These are phyloP conservation scores for Propithecus deckenii DNA, from an alignment of 2,797 vertebrate genomes.

Conservation along the genomic window DNA sequence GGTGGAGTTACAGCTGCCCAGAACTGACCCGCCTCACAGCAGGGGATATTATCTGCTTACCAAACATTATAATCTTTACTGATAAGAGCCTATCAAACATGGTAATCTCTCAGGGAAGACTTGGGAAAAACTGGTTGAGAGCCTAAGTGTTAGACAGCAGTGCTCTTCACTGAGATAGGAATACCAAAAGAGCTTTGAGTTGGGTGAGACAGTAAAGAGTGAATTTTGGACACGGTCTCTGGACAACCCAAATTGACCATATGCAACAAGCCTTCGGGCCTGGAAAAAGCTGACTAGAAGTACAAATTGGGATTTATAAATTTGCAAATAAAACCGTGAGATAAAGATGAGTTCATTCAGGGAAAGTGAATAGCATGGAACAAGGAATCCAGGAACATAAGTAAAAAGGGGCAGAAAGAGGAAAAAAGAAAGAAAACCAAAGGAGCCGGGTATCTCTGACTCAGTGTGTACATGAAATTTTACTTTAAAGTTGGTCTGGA, in stretches of 20 bases:
- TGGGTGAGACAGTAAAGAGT: background rate
- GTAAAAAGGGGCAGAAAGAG: background rate
- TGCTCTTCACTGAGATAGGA: background rate
- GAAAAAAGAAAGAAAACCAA: background rate
- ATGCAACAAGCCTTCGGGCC: background rate
- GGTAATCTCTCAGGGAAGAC: background rate
- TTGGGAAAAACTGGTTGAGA: background rate
- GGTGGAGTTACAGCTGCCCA: background rate
- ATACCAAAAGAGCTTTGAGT: background rate
- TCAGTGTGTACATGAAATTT: background rate
- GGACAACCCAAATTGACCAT: background rate
- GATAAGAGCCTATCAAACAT: background rate
- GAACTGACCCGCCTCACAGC: background rate
- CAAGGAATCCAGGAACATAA: background rate
- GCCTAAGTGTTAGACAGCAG: background rate
- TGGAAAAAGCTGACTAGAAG: constrained; percentile 3
- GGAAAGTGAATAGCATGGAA: background rate
- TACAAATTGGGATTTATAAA: background rate
- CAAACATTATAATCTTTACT: background rate
- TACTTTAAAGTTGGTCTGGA: constrained; percentile 6
- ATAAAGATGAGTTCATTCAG: background rate
- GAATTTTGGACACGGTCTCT: background rate
- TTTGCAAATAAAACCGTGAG: background rate
- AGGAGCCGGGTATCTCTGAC: background rate
- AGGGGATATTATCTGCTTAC: background rate